Conservation (phyloP, 2,113 vertebrate species). For the Scomber colias region DNA sequence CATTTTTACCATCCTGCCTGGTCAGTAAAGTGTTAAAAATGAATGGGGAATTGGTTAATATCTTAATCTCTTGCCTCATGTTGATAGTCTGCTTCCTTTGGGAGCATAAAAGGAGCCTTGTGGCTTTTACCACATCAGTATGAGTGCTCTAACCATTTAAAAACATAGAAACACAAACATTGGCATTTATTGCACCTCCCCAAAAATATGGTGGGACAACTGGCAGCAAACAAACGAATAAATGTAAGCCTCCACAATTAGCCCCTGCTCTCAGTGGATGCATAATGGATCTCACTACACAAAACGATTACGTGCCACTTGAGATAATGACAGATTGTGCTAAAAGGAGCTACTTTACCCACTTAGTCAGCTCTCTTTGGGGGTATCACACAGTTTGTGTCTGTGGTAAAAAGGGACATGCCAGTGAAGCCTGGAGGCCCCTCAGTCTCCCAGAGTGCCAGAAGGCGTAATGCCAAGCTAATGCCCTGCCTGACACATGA, state of each 20-base stretch:
- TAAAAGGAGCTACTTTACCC: constrained; percentile 75
- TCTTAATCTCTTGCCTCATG: constrained; percentile 39
- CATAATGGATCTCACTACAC: constrained; percentile 62
- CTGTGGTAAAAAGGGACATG: constrained; percentile 34
- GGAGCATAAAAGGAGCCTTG: constrained; percentile 33
- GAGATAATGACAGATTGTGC: constrained; percentile 71
- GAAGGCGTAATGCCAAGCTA: constrained; percentile 49
- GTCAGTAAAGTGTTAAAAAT: constrained; percentile 51
- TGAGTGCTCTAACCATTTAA: constrained; percentile 34
- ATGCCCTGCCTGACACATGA: constrained; percentile 59
- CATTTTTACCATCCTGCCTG: neutral
- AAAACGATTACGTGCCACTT: constrained; percentile 63
- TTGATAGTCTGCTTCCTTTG: constrained; percentile 50
- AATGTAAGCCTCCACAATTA: constrained; percentile 56
- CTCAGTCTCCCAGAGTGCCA: constrained; percentile 42
- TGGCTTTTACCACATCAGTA: constrained; percentile 47
- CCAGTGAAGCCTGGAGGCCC: constrained; percentile 10
- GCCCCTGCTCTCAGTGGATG: constrained; percentile 56
- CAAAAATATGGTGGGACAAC: constrained; percentile 55
- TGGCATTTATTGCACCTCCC: constrained; percentile 28
- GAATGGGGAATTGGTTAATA: constrained; percentile 35
- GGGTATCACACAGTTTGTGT: constrained; percentile 55
- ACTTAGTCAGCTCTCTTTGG: constrained; percentile 68
- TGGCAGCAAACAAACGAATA: constrained; percentile 60
- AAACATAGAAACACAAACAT: constrained; percentile 48